phyloP scores from a whole-genome alignment of 1,140 invertebrate genomes.

The Heliconius hermathena region DNA sequence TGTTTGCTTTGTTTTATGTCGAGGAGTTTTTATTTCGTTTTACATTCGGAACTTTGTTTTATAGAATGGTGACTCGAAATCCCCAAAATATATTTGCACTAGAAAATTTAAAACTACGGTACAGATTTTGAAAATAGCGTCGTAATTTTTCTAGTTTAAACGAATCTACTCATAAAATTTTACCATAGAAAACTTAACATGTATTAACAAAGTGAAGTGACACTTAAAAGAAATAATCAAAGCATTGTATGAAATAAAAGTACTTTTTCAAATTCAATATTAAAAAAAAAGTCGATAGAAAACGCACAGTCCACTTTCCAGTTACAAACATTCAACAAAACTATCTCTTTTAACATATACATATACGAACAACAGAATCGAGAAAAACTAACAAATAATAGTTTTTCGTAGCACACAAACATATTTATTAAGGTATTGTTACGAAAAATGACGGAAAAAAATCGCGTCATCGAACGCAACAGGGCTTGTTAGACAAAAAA shows the following conservation, averaged over 20 bases:
- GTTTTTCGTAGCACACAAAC: neutral
- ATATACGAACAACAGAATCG: neutral
- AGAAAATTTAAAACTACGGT: neutral
- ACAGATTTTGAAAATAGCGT: neutral
- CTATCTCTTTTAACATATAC: neutral
- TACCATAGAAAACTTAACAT: neutral
- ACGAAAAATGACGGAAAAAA: conserved; percentile 3
- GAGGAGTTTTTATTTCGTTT: neutral
- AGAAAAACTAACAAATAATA: neutral
- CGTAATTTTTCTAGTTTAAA: neutral
- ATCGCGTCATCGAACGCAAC: conserved; percentile 25
- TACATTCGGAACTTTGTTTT: neutral
- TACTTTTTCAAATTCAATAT: neutral
- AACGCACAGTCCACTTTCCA: neutral
- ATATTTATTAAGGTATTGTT: conserved; percentile 3
- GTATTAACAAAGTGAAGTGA: neutral
- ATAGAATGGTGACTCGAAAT: neutral
- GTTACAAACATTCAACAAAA: neutral
- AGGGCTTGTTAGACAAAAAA: conserved; percentile 59
- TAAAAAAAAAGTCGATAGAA: neutral
- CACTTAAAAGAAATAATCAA: neutral
- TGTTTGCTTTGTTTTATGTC: neutral
- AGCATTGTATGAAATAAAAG: neutral
- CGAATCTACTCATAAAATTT: neutral
- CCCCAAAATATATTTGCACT: neutral